A percentile compares a stretch with the other conserved stretches of the same genome.
These are phyloP conservation scores for Gobio occitaniae DNA, from an alignment of 2,797 vertebrate species.

Conservation along the genomic window DNA sequence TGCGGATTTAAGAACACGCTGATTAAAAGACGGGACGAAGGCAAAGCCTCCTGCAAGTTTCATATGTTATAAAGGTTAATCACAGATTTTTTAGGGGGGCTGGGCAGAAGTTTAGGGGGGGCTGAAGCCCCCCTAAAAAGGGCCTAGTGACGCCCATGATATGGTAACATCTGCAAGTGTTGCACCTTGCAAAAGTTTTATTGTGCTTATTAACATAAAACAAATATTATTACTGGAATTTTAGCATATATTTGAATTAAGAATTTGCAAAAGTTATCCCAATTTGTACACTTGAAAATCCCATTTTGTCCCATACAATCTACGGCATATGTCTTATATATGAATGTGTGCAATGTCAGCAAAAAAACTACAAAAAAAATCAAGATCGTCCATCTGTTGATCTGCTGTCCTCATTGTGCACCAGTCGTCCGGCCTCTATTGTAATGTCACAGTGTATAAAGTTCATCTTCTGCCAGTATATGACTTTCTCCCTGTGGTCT, in stretches of 20 bases:
- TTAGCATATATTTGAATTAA: not conserved
- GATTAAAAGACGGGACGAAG: too few relatives aligned
- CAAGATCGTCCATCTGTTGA: constrained; percentile 48
- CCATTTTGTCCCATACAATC: not conserved
- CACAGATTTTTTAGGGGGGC: too few relatives aligned
- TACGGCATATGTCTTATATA: not conserved
- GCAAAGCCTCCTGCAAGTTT: too few relatives aligned
- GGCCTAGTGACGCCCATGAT: too few relatives aligned
- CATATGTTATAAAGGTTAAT: too few relatives aligned
- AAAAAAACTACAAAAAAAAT: not conserved
- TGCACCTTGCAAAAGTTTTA: not conserved
- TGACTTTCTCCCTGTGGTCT: constrained; percentile 52
- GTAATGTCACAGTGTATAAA: constrained; percentile 9
- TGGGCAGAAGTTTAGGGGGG: too few relatives aligned
- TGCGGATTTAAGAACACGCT: too few relatives aligned
- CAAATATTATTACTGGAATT: not conserved
- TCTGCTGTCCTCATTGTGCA: not conserved
- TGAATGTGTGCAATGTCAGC: not conserved
- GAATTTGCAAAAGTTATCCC: not conserved
- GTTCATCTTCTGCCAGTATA: constrained; percentile 26
- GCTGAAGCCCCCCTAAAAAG: too few relatives aligned
- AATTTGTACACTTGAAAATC: not conserved
- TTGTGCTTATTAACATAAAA: not conserved
- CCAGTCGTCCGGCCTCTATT: not conserved
- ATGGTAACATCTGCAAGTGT: not conserved